phyloP scores from a whole-genome alignment of 1,140 invertebrate genomes.

The Druon quercuslanigerum region DNA sequence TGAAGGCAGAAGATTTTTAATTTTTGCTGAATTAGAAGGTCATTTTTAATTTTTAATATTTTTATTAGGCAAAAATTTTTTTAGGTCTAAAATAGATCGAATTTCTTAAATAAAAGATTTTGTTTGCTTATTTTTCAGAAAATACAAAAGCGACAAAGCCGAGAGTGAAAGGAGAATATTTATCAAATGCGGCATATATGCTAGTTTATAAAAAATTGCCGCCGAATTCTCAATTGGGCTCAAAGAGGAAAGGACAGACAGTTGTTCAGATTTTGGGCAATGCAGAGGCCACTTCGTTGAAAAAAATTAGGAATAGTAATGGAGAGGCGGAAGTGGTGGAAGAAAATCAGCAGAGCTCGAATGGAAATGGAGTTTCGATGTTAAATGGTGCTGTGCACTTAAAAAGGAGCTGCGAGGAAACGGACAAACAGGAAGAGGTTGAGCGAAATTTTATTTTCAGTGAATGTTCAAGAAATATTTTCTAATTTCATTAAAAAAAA shows the following conservation, averaged over 20 bases:
- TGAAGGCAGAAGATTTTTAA: too few relatives aligned
- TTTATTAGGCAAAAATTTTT: too few relatives aligned
- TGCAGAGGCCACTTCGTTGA: constrained; percentile 8
- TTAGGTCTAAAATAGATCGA: too few relatives aligned
- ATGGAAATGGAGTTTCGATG: not conserved
- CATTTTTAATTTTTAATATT: too few relatives aligned
- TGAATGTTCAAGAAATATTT: not conserved
- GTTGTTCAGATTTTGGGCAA: not conserved
- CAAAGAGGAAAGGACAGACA: not conserved
- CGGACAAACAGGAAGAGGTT: constrained; percentile 3
- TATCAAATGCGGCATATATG: constrained; percentile 81
- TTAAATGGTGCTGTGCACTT: not conserved
- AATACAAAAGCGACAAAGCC: constrained; percentile 69
- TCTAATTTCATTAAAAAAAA: not conserved
- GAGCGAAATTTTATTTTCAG: not conserved
- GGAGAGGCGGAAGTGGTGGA: not conserved
- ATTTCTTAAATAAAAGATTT: too few relatives aligned
- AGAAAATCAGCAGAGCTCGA: not conserved
- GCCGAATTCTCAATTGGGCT: not conserved
- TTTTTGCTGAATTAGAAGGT: too few relatives aligned
- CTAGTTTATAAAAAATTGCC: constrained; percentile 77
- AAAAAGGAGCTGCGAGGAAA: not conserved
- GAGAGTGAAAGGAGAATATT: constrained; percentile 73
- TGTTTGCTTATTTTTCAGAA: constrained; percentile 54
- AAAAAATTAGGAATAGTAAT: constrained; percentile 23